phyloP scores from a whole-genome alignment of 2,888 invertebrate genomes.

The Noctuana brunneofusca region DNA sequence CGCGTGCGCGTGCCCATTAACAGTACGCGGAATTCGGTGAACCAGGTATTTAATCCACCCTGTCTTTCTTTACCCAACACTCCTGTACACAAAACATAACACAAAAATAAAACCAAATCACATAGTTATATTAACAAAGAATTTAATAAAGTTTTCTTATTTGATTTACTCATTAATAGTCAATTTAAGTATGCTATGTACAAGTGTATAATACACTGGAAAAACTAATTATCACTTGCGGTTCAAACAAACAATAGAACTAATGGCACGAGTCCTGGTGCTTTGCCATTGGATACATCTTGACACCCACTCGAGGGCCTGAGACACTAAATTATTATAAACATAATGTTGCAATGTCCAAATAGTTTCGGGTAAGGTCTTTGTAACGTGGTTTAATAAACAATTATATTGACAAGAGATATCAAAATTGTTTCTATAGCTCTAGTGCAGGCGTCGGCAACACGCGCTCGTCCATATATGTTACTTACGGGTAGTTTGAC shows the following conservation, averaged over 20 bases:
- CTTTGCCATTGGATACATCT: slow-evolving; percentile 11
- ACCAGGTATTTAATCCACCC: no score
- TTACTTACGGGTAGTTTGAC: no score
- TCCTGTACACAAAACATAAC: no score
- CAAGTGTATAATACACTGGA: slow-evolving; percentile 30
- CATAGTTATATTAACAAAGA: slow-evolving; percentile 69
- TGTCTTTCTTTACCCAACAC: no score
- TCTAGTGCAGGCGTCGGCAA: no score
- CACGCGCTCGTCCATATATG: no score
- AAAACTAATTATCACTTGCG: slow-evolving; percentile 30
- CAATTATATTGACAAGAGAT: not conserved
- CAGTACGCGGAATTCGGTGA: no score
- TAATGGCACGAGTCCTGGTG: slow-evolving; percentile 20
- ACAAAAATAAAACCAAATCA: slow-evolving; percentile 40
- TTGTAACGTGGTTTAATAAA: not conserved
- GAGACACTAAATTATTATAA: not conserved
- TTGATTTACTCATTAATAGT: slow-evolving; percentile 58
- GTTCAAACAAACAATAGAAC: slow-evolving; percentile 13
- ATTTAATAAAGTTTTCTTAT: slow-evolving; percentile 76
- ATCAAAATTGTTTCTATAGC: no score
- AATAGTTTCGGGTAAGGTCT: slow-evolving; percentile 2
- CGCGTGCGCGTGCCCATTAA: no score
- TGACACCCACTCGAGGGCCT: not conserved
- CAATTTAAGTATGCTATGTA: slow-evolving; percentile 51
- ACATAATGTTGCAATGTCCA: not conserved